phyloP scores from a whole-genome alignment of 2,113 vertebrate species.

The Calypte anna region DNA sequence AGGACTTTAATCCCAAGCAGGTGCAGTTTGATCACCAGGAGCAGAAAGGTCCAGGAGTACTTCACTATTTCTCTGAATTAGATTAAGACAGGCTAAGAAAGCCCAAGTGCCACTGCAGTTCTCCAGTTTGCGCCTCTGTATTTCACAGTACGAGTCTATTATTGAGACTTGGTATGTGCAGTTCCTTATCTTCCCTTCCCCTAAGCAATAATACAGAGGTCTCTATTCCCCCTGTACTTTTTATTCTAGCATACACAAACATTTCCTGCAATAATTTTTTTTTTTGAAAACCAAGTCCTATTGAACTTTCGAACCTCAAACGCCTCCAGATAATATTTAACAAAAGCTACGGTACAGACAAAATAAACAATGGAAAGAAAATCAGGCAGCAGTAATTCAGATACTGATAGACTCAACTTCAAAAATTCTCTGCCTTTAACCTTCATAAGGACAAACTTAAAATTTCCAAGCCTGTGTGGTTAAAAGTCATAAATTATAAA shows the following conservation, averaged over 20 bases:
- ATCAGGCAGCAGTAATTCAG: background rate
- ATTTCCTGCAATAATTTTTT: background rate
- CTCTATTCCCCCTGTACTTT: background rate
- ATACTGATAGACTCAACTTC: background rate
- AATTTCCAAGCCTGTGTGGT: background rate
- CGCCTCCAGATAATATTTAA: background rate
- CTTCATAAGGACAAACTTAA: background rate
- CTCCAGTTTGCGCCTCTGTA: no score
- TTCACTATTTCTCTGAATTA: background rate
- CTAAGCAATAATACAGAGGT: background rate
- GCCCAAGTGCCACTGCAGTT: background rate
- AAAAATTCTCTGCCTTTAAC: background rate
- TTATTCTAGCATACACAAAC: background rate
- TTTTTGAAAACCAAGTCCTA: background rate
- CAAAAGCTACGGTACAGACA: background rate
- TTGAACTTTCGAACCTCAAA: background rate
- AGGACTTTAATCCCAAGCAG: background rate
- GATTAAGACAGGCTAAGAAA: conserved; percentile 5
- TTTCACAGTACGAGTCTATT: no score
- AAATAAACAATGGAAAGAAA: conserved; percentile 1
- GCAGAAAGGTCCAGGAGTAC: background rate
- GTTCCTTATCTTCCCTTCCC: no score
- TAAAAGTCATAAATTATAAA: no score
- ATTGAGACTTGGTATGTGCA: no score
- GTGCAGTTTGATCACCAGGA: background rate